phyloP scores from a whole-genome alignment of 2,797 vertebrate genomes.

The Miopithecus talapoin region DNA sequence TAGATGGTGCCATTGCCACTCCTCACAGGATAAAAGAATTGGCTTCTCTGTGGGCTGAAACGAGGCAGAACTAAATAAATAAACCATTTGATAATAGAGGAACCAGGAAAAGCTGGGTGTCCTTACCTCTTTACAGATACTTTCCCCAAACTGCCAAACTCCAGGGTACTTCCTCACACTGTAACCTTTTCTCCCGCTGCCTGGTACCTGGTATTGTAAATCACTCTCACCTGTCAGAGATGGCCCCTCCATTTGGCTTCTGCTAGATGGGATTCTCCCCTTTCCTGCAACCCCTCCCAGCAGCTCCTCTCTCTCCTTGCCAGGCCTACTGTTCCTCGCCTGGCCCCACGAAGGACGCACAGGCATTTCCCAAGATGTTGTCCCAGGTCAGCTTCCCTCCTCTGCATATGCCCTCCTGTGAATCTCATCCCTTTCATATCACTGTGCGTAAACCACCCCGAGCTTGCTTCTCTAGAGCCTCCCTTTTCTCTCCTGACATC shows the following conservation, averaged over 20 bases:
- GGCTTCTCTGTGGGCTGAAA: neutral
- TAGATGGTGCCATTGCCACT: slow-evolving; percentile 81
- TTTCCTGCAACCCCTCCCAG: neutral
- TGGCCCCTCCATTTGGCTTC: neutral
- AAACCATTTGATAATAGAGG: neutral
- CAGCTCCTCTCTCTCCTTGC: neutral
- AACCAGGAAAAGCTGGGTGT: neutral
- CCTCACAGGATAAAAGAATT: neutral
- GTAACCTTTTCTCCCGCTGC: neutral
- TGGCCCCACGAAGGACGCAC: neutral
- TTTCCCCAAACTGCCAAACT: neutral
- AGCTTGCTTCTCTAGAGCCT: neutral
- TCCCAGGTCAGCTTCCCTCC: fast-evolving
- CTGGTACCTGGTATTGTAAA: neutral
- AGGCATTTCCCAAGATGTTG: neutral
- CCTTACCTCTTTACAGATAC: neutral
- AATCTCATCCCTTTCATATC: neutral
- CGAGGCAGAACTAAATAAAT: neutral
- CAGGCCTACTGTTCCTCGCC: neutral
- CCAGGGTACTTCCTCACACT: neutral
- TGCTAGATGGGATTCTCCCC: neutral
- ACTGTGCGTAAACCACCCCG: neutral
- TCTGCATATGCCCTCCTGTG: neutral
- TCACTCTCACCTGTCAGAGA: neutral
- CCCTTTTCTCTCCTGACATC: neutral